A percentile compares a stretch with the other conserved stretches of the same genome.
These are phyloP conservation scores for Drosophila lowei DNA, from an alignment of 1,140 invertebrate genomes.

Conservation along the genomic window DNA sequence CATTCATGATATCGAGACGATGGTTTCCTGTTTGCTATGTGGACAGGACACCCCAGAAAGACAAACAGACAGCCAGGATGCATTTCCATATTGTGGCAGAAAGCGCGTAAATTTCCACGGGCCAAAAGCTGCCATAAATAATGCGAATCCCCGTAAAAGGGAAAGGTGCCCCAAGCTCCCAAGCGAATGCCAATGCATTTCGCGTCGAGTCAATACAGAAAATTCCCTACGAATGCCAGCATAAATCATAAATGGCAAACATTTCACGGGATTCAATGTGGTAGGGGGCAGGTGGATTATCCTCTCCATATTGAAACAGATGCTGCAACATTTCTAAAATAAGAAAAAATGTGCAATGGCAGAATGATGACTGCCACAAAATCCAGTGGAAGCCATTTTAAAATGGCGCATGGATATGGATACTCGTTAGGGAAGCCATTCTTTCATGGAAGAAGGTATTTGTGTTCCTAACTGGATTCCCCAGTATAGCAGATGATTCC, in stretches of 20 bases:
- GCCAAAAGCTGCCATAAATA: constrained; percentile 39
- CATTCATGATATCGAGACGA: constrained; percentile 12
- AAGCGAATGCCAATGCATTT: constrained; percentile 18
- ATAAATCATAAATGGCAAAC: constrained; percentile 58
- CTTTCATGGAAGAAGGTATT: no score
- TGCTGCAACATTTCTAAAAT: constrained; percentile 13
- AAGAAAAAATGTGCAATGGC: constrained; percentile 21
- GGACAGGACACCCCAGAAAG: constrained; percentile 6
- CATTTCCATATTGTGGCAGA: constrained; percentile 31
- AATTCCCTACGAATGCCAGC: constrained; percentile 28
- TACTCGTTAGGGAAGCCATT: background rate
- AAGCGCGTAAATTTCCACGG: constrained; percentile 39
- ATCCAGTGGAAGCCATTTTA: background rate
- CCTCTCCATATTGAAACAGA: constrained; percentile 53
- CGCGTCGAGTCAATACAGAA: constrained; percentile 55
- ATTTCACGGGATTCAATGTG: background rate
- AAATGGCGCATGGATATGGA: background rate
- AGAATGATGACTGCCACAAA: constrained; percentile 9
- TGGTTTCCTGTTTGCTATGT: constrained; percentile 21
- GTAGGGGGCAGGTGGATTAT: constrained; percentile 3
- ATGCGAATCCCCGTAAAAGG: constrained; percentile 5
- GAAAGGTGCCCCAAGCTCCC: background rate
- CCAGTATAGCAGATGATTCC: no score
- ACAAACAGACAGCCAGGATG: constrained; percentile 13
- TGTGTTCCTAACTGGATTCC: background rate